Evolutionary conservation across 2,888 invertebrate species (phyloP), one percentile per base, ranked within the genome.

Genomic region (Charanyca ferruginea): DNA sequence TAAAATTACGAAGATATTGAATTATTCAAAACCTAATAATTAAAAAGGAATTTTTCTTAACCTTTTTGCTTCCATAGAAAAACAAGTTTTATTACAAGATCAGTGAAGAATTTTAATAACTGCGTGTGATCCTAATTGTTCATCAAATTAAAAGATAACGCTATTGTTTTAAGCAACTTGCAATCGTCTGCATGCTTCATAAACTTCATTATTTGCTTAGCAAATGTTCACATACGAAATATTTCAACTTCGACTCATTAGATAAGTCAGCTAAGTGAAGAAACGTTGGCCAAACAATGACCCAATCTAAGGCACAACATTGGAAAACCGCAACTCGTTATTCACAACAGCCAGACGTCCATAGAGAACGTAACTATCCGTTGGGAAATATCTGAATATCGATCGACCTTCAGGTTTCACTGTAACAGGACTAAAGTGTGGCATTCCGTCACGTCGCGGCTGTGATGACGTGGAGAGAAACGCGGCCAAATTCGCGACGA

Each of bases 401-500:
- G 74, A 81, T 81, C 86, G 92, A 93, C 94, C 94, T 94, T 94
- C 94, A 89, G 90, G 83, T 94, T 93, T 94, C 93, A 92, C 93
- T 93, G 84, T 83, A 85, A 69, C 82, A 85, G 88, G 87, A 89
- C 89, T 88, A 88, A 86, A 90, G 89, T 89, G 84, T 80, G 88
- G 85, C 94, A 94, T 94, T 93, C 94, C 91, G 82, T 90, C 94
- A 94, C 94, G 93, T 93, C 84, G 85, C 70, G 70, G 68, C 16
- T 73, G 81, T 76, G 87, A 77, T 88, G 90, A 89, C 90, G 91
- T 88, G 90, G 76, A 77, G 83, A 91, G 94, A 94, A 94, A 94
- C 91, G 94, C 92, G 94, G 85, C 92, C 93, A 91, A 94, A 94
- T 94, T 94, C 88, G 94, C 95, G 89, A 93, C 90, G 90, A 90